These are phyloP conservation scores for Orientallactaga bullata DNA, from an alignment of 2,113 vertebrate genomes.

Conservation along the genomic window DNA sequence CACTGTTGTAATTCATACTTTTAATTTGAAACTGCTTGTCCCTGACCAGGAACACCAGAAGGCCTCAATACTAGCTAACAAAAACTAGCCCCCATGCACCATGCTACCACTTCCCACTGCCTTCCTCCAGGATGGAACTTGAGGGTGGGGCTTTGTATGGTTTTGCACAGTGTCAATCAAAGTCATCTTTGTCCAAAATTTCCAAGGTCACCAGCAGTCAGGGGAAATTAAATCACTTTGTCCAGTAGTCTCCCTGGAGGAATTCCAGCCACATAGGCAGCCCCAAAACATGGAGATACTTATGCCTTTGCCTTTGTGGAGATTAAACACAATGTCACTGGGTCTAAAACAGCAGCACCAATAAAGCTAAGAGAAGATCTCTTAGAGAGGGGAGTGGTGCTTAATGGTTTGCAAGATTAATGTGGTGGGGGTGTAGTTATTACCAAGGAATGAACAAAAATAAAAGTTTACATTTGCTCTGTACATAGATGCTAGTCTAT, in stretches of 20 bases:
- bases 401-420: slow-evolving; percentile 42
- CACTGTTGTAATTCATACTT: neutral
- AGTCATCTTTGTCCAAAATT: slow-evolving; percentile 82
- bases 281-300: slow-evolving; percentile 80
- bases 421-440: neutral
- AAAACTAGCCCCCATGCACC: neutral
- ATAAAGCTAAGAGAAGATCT: neutral
- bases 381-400: neutral
- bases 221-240: slow-evolving; percentile 90
- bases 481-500: slow-evolving; percentile 25
- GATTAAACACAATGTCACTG: slow-evolving; percentile 75
- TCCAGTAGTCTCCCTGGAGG: slow-evolving; percentile 88
- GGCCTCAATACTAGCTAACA: neutral
- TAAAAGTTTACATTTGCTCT: slow-evolving; percentile 51
- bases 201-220: slow-evolving; percentile 93
- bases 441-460: slow-evolving; percentile 22
- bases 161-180: slow-evolving; percentile 42
- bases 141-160: slow-evolving; percentile 8
- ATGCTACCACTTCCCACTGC: neutral
- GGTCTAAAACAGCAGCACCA: slow-evolving; percentile 53
- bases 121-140: neutral
- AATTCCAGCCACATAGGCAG: slow-evolving; percentile 79
- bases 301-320: slow-evolving; percentile 54
- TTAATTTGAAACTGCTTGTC: neutral
- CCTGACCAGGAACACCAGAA: neutral